A percentile compares a stretch with the other conserved stretches of the same genome.
Conservation (phyloP, 2,888 invertebrate species). For the Agonopterix arenella region DNA sequence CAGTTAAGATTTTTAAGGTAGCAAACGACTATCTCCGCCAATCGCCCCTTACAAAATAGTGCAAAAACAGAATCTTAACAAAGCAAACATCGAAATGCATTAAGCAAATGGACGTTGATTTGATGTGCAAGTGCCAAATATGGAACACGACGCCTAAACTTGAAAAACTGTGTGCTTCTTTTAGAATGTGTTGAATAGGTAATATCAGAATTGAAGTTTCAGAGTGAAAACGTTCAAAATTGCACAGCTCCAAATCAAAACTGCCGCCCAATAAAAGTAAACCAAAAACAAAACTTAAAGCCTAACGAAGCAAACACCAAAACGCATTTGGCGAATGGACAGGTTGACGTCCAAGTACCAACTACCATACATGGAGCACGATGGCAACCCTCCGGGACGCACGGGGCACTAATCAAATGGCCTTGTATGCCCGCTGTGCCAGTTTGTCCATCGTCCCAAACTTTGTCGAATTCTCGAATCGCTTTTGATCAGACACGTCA, state of each 20-base stretch:
- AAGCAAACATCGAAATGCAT: too few relatives aligned
- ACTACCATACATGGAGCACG: slow-evolving; percentile 1
- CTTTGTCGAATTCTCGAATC: slow-evolving; percentile 18
- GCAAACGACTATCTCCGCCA: too few relatives aligned
- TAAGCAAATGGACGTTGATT: too few relatives aligned
- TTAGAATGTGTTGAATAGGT: too few relatives aligned
- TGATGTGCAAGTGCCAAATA: too few relatives aligned
- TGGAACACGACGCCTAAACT: too few relatives aligned
- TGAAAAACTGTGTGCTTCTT: too few relatives aligned
- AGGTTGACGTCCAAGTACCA: slow-evolving; percentile 20
- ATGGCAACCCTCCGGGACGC: slow-evolving; percentile 10
- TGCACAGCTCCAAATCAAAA: not conserved
- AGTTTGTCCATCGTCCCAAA: slow-evolving; percentile 22
- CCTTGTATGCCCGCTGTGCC: slow-evolving; percentile 22
- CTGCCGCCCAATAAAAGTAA: slow-evolving; percentile 19
- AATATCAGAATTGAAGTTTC: too few relatives aligned
- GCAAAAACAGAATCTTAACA: too few relatives aligned
- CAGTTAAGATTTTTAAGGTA: too few relatives aligned
- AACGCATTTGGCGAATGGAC: slow-evolving; percentile 39
- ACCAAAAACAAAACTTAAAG: slow-evolving; percentile 16
- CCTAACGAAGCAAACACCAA: slow-evolving; percentile 59
- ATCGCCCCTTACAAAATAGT: too few relatives aligned
- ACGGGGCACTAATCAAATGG: slow-evolving; percentile 33
- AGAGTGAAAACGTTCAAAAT: too few relatives aligned
- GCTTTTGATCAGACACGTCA: slow-evolving; percentile 5